Base-by-base conservation (phyloP, 2,113 vertebrate species). In the Mustelus asterias region DNA sequence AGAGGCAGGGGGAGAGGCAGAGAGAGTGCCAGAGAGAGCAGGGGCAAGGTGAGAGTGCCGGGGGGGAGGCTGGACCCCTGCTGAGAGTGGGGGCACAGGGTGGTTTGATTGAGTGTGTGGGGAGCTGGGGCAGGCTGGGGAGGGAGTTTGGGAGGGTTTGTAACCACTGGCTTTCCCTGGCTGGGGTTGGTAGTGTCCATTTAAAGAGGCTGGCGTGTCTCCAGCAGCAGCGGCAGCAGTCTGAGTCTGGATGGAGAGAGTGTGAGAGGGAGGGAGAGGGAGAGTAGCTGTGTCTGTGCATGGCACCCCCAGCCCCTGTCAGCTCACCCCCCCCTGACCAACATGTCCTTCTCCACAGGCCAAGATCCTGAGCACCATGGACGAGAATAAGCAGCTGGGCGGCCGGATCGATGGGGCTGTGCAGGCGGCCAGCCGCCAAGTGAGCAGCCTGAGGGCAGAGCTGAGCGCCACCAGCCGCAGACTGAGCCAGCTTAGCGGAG, bases 301-400 rank as follows among this genome's bases (percentile, higher is more conserved):
- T 54, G 48, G 48, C 48, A 54, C 80, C 13, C 37, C 5, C 2
- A 0, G 60, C 1, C 22, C 11, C 76, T 76, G 6, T 8, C 20
- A 4, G 22, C 72, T 29, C 72, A 13, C 14, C n/a, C 44, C 22
- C 13, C 58, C 1, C 11, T 86, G 13, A 92, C 92, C 37, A 44
- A 11, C 16, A 94, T 94, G 92, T 94, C 92, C 18, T 70, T 70
- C 96, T 98, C 98, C 98, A 97, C 98, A 98, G 98, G 98, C 98
- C 97, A 98, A 98, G 97, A 99, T 99, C 98, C 98, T 98, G 97
- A 98, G 97, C 98, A 98, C 99, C 98, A 99, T 99, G 98, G 99
- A 99, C 96, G 98, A 99, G 97, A 99, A 99, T 97, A 98, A 98
- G 97, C 98, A 98, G 97, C 98, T 98, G 97, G 98, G 98, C 69